Base-by-base conservation (phyloP, 2,797 vertebrate genomes). In the Otus scops region DNA sequence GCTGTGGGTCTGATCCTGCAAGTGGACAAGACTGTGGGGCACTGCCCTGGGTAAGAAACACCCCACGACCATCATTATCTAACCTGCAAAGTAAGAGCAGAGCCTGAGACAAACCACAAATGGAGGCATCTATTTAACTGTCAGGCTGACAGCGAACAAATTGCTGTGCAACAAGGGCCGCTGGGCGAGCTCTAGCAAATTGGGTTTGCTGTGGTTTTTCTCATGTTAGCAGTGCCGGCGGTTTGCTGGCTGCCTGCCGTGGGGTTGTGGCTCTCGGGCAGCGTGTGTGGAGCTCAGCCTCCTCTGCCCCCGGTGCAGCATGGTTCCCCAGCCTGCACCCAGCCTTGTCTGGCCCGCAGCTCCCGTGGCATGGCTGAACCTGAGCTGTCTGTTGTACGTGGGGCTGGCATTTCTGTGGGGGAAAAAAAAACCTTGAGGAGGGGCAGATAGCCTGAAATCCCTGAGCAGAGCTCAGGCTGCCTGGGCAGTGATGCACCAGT, bases 281-380 rank as follows among this genome's bases (percentile, higher is more conserved):
- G 50, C 0, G 0, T 43, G 57, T 0, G 0, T 32, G 68, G 15
- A 45, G 10, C 32, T 80, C 63, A 59, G 59, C 8, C 20, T 32
- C 23, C 5, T 1, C 4, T 6, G 60, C 3, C 10, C 10, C 7
- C 41, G 17, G 41, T 43, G 41, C 10, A 45, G 38, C 43, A 3
- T 3, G 3, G 21, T 9, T 64, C 57, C 64, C 10, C 54, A 54
- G 48, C 45, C n/a, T 78, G 78, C 36, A 8, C 7, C 7, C 9
- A 32, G 39, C 39, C 39, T 27, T 34, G 10, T 27, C n/a, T 24
- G 65, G 51, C 32, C 23, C 30, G 36, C 60, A 54, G 54, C 12
- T 61, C 34, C 41, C 3, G 1, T 1, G 7, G 34, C 32, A 6
- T 6, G 19, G 48, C 30, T 88, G 21, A 34, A 48, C 24, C 36